Evolutionary conservation across 2,888 invertebrate genomes (phyloP).

Genomic region (Phalera bucephala): DNA sequence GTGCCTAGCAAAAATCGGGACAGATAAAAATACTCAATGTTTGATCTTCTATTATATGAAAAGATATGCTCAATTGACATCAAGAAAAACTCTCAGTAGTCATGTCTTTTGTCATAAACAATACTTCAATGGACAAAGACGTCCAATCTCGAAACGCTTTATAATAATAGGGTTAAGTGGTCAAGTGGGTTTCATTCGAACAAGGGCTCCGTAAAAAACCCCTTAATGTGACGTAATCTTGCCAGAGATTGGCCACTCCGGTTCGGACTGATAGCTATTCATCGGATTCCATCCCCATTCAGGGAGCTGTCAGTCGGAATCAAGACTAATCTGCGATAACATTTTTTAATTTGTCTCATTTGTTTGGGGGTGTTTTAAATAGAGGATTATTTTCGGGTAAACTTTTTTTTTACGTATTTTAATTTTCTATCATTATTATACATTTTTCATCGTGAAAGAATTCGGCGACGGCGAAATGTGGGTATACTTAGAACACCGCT

Average conservation of each 20-base stretch:
- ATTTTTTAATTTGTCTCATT: slow-evolving; percentile 41
- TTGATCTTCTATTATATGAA: too few species aligned
- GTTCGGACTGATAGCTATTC: slow-evolving; percentile 46
- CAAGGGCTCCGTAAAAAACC: slow-evolving; percentile 31
- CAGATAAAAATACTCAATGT: too few species aligned
- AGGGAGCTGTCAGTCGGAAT: slow-evolving; percentile 44
- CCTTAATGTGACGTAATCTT: slow-evolving; percentile 54
- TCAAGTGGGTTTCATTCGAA: slow-evolving; percentile 30
- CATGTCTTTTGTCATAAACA: background rate
- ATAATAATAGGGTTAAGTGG: slow-evolving; percentile 31
- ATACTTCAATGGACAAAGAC: background rate
- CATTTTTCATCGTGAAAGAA: too few species aligned
- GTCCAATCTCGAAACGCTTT: slow-evolving; percentile 15
- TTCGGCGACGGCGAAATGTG: too few species aligned
- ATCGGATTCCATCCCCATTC: slow-evolving; percentile 55
- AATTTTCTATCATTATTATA: too few species aligned
- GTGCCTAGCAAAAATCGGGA: too few species aligned
- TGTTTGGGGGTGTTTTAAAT: too few species aligned
- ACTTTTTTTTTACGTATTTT: too few species aligned
- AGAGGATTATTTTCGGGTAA: too few species aligned
- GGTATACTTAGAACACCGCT: too few species aligned
- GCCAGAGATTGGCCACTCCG: slow-evolving; percentile 54
- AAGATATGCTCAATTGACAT: too few species aligned
- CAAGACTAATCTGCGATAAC: slow-evolving; percentile 45
- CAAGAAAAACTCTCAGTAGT: too few species aligned